Conservation (phyloP, 2,113 vertebrate genomes). For the Ictalurus furcatus region DNA sequence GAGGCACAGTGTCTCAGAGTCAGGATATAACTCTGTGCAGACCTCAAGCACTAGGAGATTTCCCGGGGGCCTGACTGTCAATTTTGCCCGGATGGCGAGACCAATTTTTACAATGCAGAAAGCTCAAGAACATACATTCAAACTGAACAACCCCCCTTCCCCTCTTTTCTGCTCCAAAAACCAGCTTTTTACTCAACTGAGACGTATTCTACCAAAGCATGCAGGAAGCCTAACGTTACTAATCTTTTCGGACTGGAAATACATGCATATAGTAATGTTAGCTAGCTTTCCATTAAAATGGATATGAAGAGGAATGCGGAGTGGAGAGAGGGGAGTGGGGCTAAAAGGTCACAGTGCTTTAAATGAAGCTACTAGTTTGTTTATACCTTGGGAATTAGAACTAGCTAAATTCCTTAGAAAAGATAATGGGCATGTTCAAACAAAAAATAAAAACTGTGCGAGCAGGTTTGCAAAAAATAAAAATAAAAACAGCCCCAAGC, state of each 20-base stretch:
- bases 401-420: background rate
- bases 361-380: background rate
- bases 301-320: background rate
- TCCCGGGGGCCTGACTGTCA: slow-evolving; percentile 1
- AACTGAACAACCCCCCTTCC: background rate
- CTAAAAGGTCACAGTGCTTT: background rate
- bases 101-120: slow-evolving; percentile 5
- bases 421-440: background rate
- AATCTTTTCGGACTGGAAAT: background rate
- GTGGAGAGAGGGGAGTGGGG: too few species aligned
- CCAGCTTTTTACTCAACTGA: background rate
- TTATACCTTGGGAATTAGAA: background rate
- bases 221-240: background rate
- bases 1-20: slow-evolving; percentile 19
- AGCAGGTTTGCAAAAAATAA: background rate
- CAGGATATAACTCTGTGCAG: slow-evolving; percentile 23
- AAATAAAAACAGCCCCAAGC: background rate
- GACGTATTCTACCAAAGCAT: background rate
- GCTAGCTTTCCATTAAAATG: background rate
- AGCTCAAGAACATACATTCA: background rate
- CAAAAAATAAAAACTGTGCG: background rate
- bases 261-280: background rate
- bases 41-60: background rate
- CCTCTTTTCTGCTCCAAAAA: background rate
- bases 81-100: background rate